Evolutionary conservation across 2,888 invertebrate species (phyloP).

Genomic region (Chymomyza procnemis): DNA sequence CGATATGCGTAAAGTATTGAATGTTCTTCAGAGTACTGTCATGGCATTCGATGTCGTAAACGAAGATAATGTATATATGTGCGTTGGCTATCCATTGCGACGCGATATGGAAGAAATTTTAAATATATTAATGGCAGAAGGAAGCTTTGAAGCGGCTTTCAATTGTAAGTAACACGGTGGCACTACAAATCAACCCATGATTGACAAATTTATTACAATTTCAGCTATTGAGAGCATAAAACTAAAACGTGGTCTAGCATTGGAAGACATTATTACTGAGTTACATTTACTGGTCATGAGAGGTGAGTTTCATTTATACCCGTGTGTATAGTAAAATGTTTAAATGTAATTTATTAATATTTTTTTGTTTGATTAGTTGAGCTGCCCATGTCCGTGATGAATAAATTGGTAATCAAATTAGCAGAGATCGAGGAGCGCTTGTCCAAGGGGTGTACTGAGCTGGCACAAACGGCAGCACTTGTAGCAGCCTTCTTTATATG

Average conservation of each 20-base stretch:
- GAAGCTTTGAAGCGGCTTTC: constrained; percentile 72
- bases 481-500: constrained; percentile 92
- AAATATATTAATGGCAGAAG: constrained; percentile 84
- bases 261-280: constrained; percentile 95
- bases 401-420: constrained; percentile 90
- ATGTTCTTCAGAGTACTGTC: constrained; percentile 97
- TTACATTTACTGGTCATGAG: constrained; percentile 91
- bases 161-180: constrained; percentile 56
- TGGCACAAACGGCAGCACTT: constrained; percentile 92
- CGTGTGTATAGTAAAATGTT: not conserved
- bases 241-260: constrained; percentile 92
- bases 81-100: constrained; percentile 96
- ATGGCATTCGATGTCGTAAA: constrained; percentile 93
- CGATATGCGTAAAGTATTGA: constrained; percentile 98
- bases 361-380: constrained; percentile 85
- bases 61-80: constrained; percentile 94
- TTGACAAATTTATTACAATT: not conserved
- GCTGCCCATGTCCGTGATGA: constrained; percentile 88
- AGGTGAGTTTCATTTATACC: constrained; percentile 82
- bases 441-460: constrained; percentile 91
- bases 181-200: not conserved
- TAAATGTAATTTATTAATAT: not conserved
- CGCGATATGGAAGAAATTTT: constrained; percentile 92
- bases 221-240: constrained; percentile 86
- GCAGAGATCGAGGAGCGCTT: constrained; percentile 93